Conservation (phyloP, 2,113 vertebrate species). For the Salminus brasiliensis region DNA sequence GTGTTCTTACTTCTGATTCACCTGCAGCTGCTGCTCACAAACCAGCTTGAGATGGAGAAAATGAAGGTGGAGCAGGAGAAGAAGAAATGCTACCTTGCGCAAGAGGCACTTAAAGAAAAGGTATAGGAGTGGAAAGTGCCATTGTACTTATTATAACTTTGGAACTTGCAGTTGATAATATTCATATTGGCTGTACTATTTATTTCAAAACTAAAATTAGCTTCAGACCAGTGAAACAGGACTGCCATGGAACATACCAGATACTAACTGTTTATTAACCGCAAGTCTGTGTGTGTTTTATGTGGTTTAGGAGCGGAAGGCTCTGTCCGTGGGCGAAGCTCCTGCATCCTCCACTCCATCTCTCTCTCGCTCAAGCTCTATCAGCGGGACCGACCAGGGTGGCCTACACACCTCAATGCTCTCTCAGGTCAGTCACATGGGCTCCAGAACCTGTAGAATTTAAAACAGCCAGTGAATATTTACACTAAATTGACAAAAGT, state of each 20-base stretch:
- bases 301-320: slow-evolving; percentile 83
- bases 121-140: slow-evolving; percentile 61
- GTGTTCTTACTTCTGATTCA: neutral
- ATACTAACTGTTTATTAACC: too few species aligned
- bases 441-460: neutral
- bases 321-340: slow-evolving; percentile 73
- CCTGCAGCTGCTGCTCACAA: slow-evolving; percentile 81
- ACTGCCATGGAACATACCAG: too few species aligned
- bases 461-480: neutral
- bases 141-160: too few species aligned
- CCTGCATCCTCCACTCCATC: slow-evolving; percentile 88
- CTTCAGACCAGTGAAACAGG: too few species aligned
- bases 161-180: too few species aligned
- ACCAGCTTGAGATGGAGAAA: slow-evolving; percentile 97
- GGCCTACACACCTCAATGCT: slow-evolving; percentile 86
- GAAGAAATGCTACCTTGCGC: slow-evolving; percentile 89
- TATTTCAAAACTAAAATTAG: too few species aligned
- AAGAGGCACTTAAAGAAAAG: slow-evolving; percentile 94
- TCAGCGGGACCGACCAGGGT: slow-evolving; percentile 87
- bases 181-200: too few species aligned
- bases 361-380: slow-evolving; percentile 91
- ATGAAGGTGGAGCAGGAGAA: slow-evolving; percentile 98
- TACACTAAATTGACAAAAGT: neutral
- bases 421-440: slow-evolving; percentile 79
- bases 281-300: slow-evolving; percentile 9